Evolutionary conservation across 2,113 vertebrate species (phyloP).

Genomic region (Phylloscopus trochilus): DNA sequence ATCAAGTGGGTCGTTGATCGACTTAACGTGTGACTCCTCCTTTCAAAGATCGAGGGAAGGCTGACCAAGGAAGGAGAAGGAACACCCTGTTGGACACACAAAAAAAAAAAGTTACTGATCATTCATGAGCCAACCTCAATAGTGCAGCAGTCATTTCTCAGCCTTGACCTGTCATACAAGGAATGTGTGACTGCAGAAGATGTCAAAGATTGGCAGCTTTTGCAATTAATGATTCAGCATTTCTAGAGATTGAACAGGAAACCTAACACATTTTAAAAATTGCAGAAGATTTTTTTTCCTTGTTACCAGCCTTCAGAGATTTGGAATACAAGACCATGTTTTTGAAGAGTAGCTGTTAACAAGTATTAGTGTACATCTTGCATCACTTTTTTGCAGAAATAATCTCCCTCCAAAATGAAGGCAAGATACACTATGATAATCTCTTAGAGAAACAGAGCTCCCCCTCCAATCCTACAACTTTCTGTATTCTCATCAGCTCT

Average conservation of each 20-base stretch:
- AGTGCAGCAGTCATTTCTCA: neutral
- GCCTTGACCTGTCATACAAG: neutral
- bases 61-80: conserved; percentile 91
- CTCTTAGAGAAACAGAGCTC: neutral
- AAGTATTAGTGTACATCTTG: neutral
- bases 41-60: conserved; percentile 88
- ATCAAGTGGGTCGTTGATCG: conserved; percentile 92
- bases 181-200: neutral
- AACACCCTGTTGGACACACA: conserved; percentile 68
- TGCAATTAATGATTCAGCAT: neutral
- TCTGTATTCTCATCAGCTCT: neutral
- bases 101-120: neutral
- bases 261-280: neutral
- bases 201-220: neutral
- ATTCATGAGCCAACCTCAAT: neutral
- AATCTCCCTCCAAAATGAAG: conserved; percentile 9
- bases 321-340: neutral
- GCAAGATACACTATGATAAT: neutral
- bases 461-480: neutral
- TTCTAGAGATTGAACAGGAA: neutral
- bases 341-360: neutral
- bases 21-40: conserved; percentile 91
- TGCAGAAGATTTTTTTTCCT: neutral
- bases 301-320: neutral
- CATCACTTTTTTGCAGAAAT: neutral